Evolutionary conservation across 2,113 vertebrate genomes (phyloP), one percentile per base, ranked within the genome.

Genomic region (Rhinopithecus roxellana): DNA sequence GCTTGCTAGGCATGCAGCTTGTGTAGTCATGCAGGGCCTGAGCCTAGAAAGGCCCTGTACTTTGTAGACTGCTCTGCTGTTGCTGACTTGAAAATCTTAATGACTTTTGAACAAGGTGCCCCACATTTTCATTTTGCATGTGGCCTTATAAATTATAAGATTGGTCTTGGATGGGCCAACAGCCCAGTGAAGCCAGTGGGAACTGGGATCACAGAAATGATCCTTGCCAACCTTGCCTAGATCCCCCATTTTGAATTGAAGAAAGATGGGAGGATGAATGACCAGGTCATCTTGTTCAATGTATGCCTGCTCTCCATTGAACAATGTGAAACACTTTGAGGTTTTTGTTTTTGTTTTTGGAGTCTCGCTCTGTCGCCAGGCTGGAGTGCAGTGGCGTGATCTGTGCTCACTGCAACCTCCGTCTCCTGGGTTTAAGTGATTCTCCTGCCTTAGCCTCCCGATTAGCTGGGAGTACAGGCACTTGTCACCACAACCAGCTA

Each of bases 21-120:
- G 12, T 81, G 25, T 6, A 10, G 22, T 77, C 23, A 70, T 8
- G 45, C 6, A 67, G 30, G 1, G 2, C 17, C 45, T 48, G 3
- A 64, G 11, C 30, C 75, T 83, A 87, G 20, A 82, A 45, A 32
- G 17, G 32, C 14, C 30, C 55, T 0, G 8, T 22, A 77, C 23
- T 88, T 90, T 70, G 8, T 38, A 80, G 43, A 64, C 59, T 55
- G 12, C 13, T 87, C 14, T 92, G 45, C n/a, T 74, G 1, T 72
- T 61, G 20, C 8, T 80, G 17, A 93, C 40, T 83, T 95, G 17
- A 96, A 95, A 82, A 85, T 84, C 30, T 83, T 85, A 94, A 77
- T 75, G 48, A 80, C 40, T 95, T 89, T 82, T 90, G 8, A 90
- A 59, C 32, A 80, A 75, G 20, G 6, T 27, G 11, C 22, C 22